phyloP scores from a whole-genome alignment of 2,797 vertebrate genomes.

The Tiaroga cobitis region DNA sequence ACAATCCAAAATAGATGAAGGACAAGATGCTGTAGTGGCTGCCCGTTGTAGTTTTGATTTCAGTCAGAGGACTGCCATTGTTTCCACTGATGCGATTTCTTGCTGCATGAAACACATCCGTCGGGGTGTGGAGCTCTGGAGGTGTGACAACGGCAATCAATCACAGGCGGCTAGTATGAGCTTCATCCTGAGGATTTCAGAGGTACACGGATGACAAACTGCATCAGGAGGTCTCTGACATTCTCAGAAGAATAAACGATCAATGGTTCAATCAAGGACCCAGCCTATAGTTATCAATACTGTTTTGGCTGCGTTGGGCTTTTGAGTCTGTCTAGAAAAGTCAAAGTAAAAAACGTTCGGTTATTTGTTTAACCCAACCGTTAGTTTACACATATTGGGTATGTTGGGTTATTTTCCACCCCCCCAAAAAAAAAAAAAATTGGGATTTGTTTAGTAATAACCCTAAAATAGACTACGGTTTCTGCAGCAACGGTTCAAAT shows the following conservation, averaged over 20 bases:
- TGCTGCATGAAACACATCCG: constrained; percentile 6
- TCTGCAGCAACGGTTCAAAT: no score
- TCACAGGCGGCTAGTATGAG: neutral
- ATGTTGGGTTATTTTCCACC: no score
- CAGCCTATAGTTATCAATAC: neutral
- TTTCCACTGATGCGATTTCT: constrained; percentile 13
- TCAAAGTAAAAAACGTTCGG: no score
- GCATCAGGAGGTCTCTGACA: neutral
- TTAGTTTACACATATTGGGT: no score
- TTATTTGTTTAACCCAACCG: no score
- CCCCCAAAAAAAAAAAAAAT: no score
- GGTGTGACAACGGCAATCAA: constrained; percentile 16
- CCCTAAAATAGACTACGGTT: no score
- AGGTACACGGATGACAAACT: neutral
- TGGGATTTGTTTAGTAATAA: no score
- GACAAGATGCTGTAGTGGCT: neutral
- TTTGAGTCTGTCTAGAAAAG: neutral
- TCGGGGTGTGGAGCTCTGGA: constrained; percentile 15
- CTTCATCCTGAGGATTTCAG: constrained; percentile 11
- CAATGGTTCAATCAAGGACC: neutral
- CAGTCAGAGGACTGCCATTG: neutral
- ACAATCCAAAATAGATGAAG: constrained; percentile 1
- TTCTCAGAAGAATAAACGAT: neutral
- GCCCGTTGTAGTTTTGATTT: neutral
- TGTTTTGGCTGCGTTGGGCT: neutral